Evolutionary conservation across 2,113 vertebrate genomes (phyloP).

Genomic region (Campylomormyrus numenius): DNA sequence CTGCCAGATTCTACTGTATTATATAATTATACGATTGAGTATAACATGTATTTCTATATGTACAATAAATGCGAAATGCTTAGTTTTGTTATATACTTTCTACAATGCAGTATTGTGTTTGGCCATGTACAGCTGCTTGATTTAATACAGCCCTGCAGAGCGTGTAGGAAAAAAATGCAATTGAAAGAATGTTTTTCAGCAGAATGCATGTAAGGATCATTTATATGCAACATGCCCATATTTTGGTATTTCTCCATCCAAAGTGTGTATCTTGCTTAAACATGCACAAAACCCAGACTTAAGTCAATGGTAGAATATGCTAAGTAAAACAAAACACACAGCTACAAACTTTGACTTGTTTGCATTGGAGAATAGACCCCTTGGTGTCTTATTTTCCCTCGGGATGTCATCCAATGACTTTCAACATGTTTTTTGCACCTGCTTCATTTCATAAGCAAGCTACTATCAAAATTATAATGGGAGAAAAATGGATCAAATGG

Average conservation of each 20-base stretch:
- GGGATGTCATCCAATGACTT: neutral
- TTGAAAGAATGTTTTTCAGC: neutral
- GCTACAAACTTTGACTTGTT: neutral
- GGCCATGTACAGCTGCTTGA: neutral
- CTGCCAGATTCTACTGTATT: too few species aligned
- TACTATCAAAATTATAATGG: neutral
- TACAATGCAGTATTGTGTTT: neutral
- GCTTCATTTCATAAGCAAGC: neutral
- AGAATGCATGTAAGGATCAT: neutral
- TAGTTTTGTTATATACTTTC: neutral
- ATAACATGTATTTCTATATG: neutral
- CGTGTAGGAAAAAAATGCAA: neutral
- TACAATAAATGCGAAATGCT: neutral
- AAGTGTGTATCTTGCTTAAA: neutral
- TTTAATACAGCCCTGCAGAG: neutral
- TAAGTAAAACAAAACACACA: neutral
- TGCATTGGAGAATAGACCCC: neutral
- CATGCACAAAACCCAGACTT: neutral
- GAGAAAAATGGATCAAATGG: neutral
- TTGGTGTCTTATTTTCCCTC: neutral
- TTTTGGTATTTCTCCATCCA: neutral
- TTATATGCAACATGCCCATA: neutral
- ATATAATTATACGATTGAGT: neutral
- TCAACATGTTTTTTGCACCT: neutral
- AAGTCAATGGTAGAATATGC: neutral